Conservation (phyloP, 2,113 vertebrate species). For the Grammomys dolichurus region DNA sequence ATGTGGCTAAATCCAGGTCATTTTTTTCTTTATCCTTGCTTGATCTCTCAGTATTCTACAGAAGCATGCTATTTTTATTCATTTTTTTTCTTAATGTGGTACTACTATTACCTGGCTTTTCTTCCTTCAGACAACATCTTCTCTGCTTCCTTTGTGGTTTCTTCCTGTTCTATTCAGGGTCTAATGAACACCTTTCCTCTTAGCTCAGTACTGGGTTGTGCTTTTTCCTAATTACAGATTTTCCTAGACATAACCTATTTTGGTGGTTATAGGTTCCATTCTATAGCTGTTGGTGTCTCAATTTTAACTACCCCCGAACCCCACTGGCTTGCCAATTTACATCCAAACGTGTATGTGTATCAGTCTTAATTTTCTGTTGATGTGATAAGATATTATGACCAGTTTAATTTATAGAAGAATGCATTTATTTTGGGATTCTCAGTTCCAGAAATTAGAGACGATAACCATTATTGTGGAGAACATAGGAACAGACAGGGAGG, state of each 20-base stretch:
- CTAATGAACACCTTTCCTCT: neutral
- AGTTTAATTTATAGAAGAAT: neutral
- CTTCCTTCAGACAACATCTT: neutral
- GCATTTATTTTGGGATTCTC: neutral
- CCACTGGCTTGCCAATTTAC: neutral
- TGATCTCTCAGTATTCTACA: neutral
- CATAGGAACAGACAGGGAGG: neutral
- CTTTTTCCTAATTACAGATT: neutral
- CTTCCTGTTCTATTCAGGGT: neutral
- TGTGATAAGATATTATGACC: too few species aligned
- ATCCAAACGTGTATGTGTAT: neutral
- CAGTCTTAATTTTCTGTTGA: neutral
- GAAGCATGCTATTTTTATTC: neutral
- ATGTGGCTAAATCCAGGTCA: neutral
- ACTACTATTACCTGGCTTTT: neutral
- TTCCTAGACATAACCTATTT: neutral
- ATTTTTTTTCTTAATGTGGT: neutral
- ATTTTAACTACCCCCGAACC: neutral
- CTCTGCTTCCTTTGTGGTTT: neutral
- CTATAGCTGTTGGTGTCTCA: neutral
- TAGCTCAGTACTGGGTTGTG: neutral
- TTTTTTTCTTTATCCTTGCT: neutral
- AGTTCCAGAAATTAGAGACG: neutral
- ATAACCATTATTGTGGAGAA: neutral
- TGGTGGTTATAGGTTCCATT: neutral